Evolutionary conservation across 2,888 invertebrate genomes (phyloP), one percentile per base, ranked within the genome.

Genomic region (Cryptophagus acutangulus): DNA sequence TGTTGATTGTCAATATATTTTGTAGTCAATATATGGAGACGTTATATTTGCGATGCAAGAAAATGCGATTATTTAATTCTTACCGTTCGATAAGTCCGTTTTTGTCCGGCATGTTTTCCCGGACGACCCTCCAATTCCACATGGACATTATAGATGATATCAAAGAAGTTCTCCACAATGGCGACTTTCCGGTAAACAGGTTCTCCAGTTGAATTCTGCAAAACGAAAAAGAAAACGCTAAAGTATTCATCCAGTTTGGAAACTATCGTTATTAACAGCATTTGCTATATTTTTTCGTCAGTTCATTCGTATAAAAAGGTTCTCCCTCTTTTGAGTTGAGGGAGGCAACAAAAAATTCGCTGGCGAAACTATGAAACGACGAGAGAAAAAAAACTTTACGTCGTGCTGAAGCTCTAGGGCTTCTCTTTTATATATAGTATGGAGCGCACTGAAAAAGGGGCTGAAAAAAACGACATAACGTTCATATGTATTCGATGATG

Each of bases 91-190:
- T 95, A 95, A 1, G 95, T 95, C 52, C 93, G 78, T 67, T 95
- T 95, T 68, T 95, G 95, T 26, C 95, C 95, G n/a, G 94, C 94
- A 66, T 95, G 95, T 70, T 92, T 91, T 40, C 93, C 92, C 36
- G 84, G 85, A 53, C 90, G 77, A 36, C 93, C 93, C 67, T 93
- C 92, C 59, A 91, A 77, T 64, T 92, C 93, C 38, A 95, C 93
- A 67, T 95, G 95, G 10, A 95, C 91, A 36, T 87, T 87, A 72
- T 93, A 93, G 63, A 95, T 95, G 50, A 95, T 95, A 66, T 94
- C 89, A 68, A 93, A 95, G 74, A 95, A 95, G 65, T 94, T 90
- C 72, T 95, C 95, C n/a, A 95, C 95, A 24, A 94, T 84, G 1
- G 95, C 94, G 33, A 95, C 95, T 67, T 91, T 87, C 62, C 93